A percentile compares a stretch with the other conserved stretches of the same genome.
Evolutionary conservation across 2,113 vertebrate species (phyloP).

Genomic region (Calyptommatus sinebrachiatus): DNA sequence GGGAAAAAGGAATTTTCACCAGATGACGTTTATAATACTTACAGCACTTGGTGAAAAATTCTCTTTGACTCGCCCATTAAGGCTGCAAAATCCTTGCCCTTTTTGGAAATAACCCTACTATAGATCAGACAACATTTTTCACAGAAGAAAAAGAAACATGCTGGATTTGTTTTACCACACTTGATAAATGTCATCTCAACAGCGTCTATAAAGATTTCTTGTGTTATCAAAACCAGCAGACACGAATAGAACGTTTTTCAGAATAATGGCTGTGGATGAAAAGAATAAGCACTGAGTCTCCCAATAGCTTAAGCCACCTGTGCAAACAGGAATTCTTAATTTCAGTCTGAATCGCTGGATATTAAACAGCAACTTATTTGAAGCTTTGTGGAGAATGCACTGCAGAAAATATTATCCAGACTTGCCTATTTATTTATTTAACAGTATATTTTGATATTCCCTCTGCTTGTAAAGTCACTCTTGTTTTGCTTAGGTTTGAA

Average conservation of each 20-base stretch:
- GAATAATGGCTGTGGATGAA: conserved; percentile 68
- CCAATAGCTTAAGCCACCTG: conserved; percentile 70
- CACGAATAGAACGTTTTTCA: conserved; percentile 59
- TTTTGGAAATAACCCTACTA: background rate
- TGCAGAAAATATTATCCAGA: conserved; percentile 43
- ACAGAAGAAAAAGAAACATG: background rate
- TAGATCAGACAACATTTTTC: conserved; percentile 15
- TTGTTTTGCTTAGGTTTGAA: conserved; percentile 15
- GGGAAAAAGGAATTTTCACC: too few species aligned
- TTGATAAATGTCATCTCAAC: conserved; percentile 63
- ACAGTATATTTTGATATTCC: background rate
- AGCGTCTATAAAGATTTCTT: conserved; percentile 65
- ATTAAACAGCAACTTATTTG: conserved; percentile 67
- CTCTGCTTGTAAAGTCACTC: background rate
- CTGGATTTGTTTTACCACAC: background rate
- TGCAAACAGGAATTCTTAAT: conserved; percentile 69
- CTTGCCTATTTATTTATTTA: conserved; percentile 20
- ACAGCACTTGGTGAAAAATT: too few species aligned
- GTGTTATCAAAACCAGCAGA: conserved; percentile 70
- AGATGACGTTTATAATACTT: too few species aligned
- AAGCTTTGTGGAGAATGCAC: conserved; percentile 62
- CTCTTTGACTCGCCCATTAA: too few species aligned
- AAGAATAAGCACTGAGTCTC: conserved; percentile 63
- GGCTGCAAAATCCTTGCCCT: too few species aligned
- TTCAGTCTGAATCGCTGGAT: conserved; percentile 66